Percentiles rank a stretch among this genome's conserved stretches.
Conservation (phyloP, 2,113 vertebrate genomes). For the Dryoscopus gambensis region DNA sequence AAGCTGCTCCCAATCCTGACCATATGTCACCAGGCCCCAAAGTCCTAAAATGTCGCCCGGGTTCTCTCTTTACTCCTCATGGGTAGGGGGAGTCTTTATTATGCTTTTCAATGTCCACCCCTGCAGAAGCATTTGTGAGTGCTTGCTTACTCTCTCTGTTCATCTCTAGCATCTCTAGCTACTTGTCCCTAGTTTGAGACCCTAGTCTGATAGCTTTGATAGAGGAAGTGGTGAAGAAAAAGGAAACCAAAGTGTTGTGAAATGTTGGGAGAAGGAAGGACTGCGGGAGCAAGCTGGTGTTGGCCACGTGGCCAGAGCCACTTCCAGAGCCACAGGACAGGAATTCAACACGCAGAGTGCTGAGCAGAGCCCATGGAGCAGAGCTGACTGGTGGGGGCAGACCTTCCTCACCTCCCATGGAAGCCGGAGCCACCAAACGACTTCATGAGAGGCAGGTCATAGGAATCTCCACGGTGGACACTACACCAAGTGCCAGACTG, state of each 20-base stretch:
- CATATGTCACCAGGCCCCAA: neutral
- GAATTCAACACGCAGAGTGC: accelerated
- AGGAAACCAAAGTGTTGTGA: neutral
- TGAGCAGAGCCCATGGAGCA: neutral
- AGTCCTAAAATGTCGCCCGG: neutral
- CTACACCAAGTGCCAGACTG: accelerated
- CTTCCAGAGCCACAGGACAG: neutral
- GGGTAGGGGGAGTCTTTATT: neutral
- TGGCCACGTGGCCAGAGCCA: neutral
- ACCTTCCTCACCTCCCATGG: neutral
- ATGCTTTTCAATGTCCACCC: neutral
- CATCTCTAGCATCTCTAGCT: neutral
- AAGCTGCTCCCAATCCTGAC: neutral
- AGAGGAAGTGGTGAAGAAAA: neutral
- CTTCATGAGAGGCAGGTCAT: neutral
- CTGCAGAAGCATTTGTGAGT: neutral
- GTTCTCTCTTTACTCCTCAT: neutral
- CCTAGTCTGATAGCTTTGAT: neutral
- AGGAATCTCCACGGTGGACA: neutral
- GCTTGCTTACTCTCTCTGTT: neutral
- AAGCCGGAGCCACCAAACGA: neutral
- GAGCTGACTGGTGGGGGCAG: neutral
- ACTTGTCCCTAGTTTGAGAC: neutral
- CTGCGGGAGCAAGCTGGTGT: neutral
- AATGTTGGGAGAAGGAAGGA: neutral